Base-by-base conservation (phyloP, 2,797 vertebrate species). In the Staurois parvus region DNA sequence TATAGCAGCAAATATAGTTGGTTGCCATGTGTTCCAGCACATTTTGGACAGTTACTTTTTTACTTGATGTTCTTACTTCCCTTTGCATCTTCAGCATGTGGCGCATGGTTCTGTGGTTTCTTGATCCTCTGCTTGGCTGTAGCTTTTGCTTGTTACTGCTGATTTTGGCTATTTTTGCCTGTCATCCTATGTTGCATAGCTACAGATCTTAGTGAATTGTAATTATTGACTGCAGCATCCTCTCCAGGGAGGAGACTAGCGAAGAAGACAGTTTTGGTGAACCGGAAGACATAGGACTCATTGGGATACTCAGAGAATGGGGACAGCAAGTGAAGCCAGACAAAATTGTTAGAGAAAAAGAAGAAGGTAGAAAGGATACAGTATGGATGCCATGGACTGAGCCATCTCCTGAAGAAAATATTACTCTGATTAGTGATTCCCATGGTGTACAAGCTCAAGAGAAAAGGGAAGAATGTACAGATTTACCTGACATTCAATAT, bases 241-340 rank as follows among this genome's bases (percentile, higher is more conserved):
- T 56, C 45, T 59, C 34, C 70, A 75, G 45, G 73, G 85, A 83
- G 42, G 81, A 79, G 15, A 74, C 28, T 24, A 62, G 17, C 8
- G 85, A 87, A 42, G 80, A 87, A 12, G 45, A 66, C n/a, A 12
- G 0, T 28, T 72, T 28, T 62, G 21, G 10, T 72, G 34, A 24
- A 15, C 29, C 73, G 56, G 81, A 87, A n/a, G 81, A 87, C n/a
- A 30, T 73, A 30, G 85, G 81, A 75, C 70, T 87, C 26, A 69
- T 78, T 62, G 81, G 81, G 26, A 75, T 87, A 40, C 62, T 84
- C 42, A 83, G 85, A 87, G 85, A 87, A 84, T 87, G 85, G 85
- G 85, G 81, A 24, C 72, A 79, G 15, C 75, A 87, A 28, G 85
- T 87, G 24, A 34, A 69, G 11, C 85, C 85, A 70, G 81, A 83